phyloP scores from a whole-genome alignment of 1,140 invertebrate species.

The Aphelenchoides avenae region DNA sequence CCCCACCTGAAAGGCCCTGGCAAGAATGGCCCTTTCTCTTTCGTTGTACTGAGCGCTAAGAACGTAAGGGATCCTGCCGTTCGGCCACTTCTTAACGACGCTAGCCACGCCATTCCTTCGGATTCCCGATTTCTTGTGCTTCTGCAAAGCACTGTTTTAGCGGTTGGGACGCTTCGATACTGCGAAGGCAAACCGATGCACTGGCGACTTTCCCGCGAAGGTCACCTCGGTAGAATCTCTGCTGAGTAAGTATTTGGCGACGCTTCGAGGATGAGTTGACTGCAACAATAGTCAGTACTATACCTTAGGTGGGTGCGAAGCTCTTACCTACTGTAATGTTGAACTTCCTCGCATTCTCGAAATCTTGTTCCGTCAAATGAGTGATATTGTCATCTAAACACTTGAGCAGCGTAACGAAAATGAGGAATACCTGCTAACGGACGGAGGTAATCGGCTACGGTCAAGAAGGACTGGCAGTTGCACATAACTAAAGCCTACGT shows the following conservation, averaged over 20 bases:
- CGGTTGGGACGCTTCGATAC: not conserved
- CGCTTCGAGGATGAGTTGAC: slow-evolving; percentile 25
- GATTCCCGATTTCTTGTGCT: slow-evolving; percentile 1
- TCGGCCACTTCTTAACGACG: slow-evolving; percentile 56
- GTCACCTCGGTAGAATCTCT: slow-evolving; percentile 45
- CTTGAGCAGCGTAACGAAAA: too few species aligned
- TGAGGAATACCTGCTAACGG: too few species aligned
- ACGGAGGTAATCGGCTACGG: too few species aligned
- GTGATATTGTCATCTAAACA: slow-evolving; percentile 41
- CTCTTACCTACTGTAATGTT: slow-evolving; percentile 29
- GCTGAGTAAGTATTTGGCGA: slow-evolving; percentile 35
- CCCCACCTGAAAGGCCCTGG: slow-evolving; percentile 51
- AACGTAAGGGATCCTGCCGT: slow-evolving; percentile 57
- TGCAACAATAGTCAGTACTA: slow-evolving; percentile 4
- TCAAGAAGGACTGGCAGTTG: too few species aligned
- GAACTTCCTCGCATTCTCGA: slow-evolving; percentile 51
- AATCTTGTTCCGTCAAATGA: slow-evolving; percentile 49
- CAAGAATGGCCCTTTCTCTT: slow-evolving; percentile 53
- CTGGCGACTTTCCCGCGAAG: slow-evolving; percentile 42
- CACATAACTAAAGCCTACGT: too few species aligned
- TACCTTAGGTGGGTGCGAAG: slow-evolving; percentile 2
- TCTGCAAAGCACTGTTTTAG: slow-evolving; percentile 1
- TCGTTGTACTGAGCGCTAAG: slow-evolving; percentile 52
- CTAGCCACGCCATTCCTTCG: slow-evolving; percentile 34
- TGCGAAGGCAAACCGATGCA: slow-evolving; percentile 12